Percentiles rank a stretch among this genome's conserved stretches.
These are phyloP conservation scores for Virgularia gustaviana DNA, from an alignment of 92 coral and sea anemone genomes.

Conservation along the genomic window DNA sequence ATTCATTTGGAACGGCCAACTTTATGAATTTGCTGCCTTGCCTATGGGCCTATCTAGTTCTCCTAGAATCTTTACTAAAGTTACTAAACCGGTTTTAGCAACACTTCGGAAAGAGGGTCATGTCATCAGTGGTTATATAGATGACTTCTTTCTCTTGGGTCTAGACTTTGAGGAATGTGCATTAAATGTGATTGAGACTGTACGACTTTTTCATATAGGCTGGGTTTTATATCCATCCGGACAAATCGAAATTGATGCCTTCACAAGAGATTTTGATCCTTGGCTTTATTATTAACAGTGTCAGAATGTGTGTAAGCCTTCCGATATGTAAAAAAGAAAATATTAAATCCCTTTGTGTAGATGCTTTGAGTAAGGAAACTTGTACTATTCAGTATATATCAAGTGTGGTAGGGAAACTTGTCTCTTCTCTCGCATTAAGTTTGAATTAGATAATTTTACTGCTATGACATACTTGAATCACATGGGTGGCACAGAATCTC, in stretches of 20 bases:
- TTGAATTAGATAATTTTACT: too few species aligned
- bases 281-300: too few species aligned
- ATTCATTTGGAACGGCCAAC: neutral
- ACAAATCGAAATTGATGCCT: neutral
- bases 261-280: constrained; percentile 5
- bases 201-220: neutral
- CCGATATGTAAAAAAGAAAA: too few species aligned
- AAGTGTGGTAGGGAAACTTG: too few species aligned
- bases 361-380: too few species aligned
- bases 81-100: neutral
- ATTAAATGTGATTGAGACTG: neutral
- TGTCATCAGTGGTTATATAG: constrained; percentile 26
- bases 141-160: constrained; percentile 17
- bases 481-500: constrained; percentile 24
- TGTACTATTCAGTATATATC: too few species aligned
- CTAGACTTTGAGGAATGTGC: constrained; percentile 10
- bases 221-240: neutral
- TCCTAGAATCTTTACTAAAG: neutral
- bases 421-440: neutral
- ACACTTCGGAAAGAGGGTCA: neutral
- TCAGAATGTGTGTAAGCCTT: neutral
- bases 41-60: neutral
- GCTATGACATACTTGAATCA: too few species aligned
- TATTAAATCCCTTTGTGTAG: too few species aligned
- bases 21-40: neutral